A percentile compares a stretch with the other conserved stretches of the same genome.
Evolutionary conservation across 2,888 invertebrate species (phyloP).

Genomic region (Thysanoteuthis rhombus): DNA sequence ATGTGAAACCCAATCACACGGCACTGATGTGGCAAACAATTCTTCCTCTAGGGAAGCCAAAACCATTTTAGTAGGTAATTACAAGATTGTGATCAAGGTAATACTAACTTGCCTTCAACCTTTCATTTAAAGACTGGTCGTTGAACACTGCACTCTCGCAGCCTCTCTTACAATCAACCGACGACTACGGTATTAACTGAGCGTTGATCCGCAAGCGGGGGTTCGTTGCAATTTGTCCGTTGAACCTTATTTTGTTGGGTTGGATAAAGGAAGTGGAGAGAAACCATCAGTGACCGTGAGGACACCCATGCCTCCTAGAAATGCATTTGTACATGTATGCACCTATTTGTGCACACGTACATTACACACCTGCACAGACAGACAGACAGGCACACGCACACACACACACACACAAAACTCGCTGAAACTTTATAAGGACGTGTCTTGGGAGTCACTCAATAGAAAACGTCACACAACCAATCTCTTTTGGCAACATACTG

Average conservation of each 20-base stretch:
- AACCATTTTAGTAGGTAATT: not conserved
- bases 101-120: not conserved
- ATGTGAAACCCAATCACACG: conserved; percentile 12
- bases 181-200: not conserved
- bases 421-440: not conserved
- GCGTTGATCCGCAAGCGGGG: not conserved
- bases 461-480: no score
- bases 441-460: no score
- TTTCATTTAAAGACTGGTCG: not conserved
- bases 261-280: not conserved
- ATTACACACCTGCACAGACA: not conserved
- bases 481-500: no score
- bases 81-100: conserved; percentile 12
- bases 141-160: not conserved
- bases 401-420: not conserved
- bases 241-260: not conserved
- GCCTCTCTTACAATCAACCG: not conserved
- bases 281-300: not conserved
- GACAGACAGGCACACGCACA: not conserved
- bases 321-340: not conserved
- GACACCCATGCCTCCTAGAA: not conserved
- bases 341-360: not conserved
- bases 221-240: not conserved
- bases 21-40: not conserved
- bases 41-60: not conserved